Base-by-base conservation (phyloP, 2,113 vertebrate genomes). In the Etia nguti region DNA sequence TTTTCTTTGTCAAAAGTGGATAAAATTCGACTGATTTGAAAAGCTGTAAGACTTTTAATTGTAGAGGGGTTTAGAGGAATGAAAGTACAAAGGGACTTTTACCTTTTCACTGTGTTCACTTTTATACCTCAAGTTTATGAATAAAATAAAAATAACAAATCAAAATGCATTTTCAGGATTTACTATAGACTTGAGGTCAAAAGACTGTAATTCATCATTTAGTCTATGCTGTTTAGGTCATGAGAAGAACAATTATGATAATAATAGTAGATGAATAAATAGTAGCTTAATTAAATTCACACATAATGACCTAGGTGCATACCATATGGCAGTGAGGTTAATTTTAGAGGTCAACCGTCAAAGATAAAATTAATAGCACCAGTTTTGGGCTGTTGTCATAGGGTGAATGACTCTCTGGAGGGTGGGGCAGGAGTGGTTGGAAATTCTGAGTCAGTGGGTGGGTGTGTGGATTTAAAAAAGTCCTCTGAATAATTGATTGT, bases 401-500 rank as follows among this genome's bases (percentile, higher is more conserved):
- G 13, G 57, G 18, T 15, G 0, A 10, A 6, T 36, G 22, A 73
- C 1, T 62, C 85, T 82, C 31, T 56, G 56, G 70, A 87, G 68
- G 52, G 65, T 52, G 41, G n/a, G 5, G 57, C 2, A 10, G 46
- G 54, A 57, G 57, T 79, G 36, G 68, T 43, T 22, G 31, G 41
- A 84, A 43, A 88, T 46, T 83, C 13, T 54, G 79, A 82, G 43
- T 55, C 60, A 20, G 56, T 77, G 80, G 86, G 82, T 86, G 88
- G 82, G 29, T 26, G n/a, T 85, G 73, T 80, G 54, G 79, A 73
- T 89, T 85, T 70, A 62, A 75, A 84, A 57, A 84, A 54, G 52
- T 79, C 38, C 60, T 83, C 38, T 81, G 18, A 90, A 90, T 88
- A 85, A 82, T 90, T 57, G 18, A 80, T 52, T 77, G 73, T 52